Evolutionary conservation across 92 coral and sea anemone genomes (phyloP).

Genomic region (Umimayanthus chanpuru): DNA sequence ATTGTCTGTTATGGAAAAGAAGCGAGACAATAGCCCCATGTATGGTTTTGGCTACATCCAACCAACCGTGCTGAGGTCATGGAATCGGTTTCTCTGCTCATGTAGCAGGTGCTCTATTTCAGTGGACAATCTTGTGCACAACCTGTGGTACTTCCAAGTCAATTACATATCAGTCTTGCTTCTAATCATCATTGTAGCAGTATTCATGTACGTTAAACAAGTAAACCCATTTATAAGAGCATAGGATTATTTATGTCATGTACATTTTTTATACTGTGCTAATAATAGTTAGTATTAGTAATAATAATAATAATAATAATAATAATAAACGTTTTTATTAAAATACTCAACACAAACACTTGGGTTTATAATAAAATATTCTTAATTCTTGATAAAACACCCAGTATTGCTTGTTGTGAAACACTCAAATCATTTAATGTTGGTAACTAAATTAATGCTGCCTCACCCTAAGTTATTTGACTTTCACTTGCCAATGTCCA

Average conservation of each 20-base stretch:
- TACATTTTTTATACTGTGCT: too few relatives aligned
- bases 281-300: too few relatives aligned
- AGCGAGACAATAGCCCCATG: neutral
- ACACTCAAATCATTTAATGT: too few relatives aligned
- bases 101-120: constrained; percentile 33
- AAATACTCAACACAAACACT: too few relatives aligned
- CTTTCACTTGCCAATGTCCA: too few relatives aligned
- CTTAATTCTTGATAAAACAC: too few relatives aligned
- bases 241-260: neutral
- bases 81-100: constrained; percentile 34
- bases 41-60: constrained; percentile 22
- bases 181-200: constrained; percentile 4
- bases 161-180: constrained; percentile 44
- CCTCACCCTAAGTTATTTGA: too few relatives aligned
- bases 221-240: neutral
- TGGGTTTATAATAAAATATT: too few relatives aligned
- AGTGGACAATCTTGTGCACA: constrained; percentile 28
- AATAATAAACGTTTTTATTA: too few relatives aligned
- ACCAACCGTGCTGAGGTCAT: constrained; percentile 29
- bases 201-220: constrained; percentile 21
- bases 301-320: too few relatives aligned
- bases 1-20: neutral
- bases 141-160: constrained; percentile 42
- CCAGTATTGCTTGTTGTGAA: too few relatives aligned
- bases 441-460: too few relatives aligned